A percentile compares a stretch with the other conserved stretches of the same genome.
Conservation (phyloP, 2,888 invertebrate genomes). For the Mesoligia furuncula region DNA sequence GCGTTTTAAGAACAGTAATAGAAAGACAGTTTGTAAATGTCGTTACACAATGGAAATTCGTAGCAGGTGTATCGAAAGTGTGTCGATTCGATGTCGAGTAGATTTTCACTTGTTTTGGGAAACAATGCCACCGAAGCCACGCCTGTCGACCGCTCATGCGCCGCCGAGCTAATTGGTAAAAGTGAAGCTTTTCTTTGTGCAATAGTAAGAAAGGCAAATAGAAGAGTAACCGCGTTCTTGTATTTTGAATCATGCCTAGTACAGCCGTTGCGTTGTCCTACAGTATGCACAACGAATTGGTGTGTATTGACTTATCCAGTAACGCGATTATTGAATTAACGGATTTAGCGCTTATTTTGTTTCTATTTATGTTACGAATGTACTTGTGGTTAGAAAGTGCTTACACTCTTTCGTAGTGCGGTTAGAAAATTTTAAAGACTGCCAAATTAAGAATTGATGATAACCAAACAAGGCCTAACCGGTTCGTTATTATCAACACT, state of each 20-base stretch:
- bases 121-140: conserved; percentile 77
- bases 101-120: conserved; percentile 86
- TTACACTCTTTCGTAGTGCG: conserved; percentile 29
- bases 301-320: conserved; percentile 53
- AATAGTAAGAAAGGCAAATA: conserved; percentile 84
- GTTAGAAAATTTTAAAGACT: conserved; percentile 38
- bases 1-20: conserved; percentile 45
- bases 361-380: conserved; percentile 49
- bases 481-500: conserved; percentile 58
- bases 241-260: conserved; percentile 75
- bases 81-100: conserved; percentile 80
- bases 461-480: conserved; percentile 47
- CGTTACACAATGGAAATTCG: conserved; percentile 63
- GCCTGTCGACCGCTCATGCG: conserved; percentile 79
- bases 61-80: conserved; percentile 76
- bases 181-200: conserved; percentile 85
- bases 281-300: conserved; percentile 72
- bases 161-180: conserved; percentile 87
- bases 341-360: conserved; percentile 64
- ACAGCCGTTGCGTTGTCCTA: conserved; percentile 49
- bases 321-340: conserved; percentile 66
- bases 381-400: conserved; percentile 73
- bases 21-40: conserved; percentile 27
- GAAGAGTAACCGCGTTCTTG: conserved; percentile 75
- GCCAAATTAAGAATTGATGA: conserved; percentile 47